phyloP scores from a whole-genome alignment of 1,140 invertebrate genomes.

The Battus philenor region DNA sequence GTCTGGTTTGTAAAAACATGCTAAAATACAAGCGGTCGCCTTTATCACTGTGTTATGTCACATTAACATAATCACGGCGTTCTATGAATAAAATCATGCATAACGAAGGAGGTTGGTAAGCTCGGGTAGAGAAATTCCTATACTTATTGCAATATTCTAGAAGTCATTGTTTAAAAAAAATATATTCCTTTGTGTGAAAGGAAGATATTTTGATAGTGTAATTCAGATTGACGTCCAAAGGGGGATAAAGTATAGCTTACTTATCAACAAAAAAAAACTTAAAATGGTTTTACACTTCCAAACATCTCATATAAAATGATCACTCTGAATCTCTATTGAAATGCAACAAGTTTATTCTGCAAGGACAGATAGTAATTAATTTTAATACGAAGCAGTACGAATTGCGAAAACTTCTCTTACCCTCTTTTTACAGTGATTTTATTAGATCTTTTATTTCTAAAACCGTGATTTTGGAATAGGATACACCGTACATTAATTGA shows the following conservation, averaged over 20 bases:
- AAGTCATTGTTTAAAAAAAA: too few species aligned
- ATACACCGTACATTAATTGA: too few species aligned
- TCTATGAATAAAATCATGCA: conserved; percentile 10
- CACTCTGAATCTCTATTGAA: too few species aligned
- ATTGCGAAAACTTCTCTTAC: too few species aligned
- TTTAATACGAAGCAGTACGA: too few species aligned
- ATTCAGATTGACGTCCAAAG: neutral
- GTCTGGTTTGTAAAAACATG: conserved; percentile 11
- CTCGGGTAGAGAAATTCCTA: neutral
- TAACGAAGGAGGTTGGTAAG: neutral
- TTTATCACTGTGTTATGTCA: conserved; percentile 16
- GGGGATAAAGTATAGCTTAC: neutral
- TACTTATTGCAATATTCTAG: neutral
- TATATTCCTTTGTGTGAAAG: neutral
- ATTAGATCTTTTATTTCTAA: too few species aligned
- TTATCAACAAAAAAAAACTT: neutral
- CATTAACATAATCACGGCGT: conserved; percentile 13
- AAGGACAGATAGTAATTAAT: too few species aligned
- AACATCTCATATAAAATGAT: too few species aligned
- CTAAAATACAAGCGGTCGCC: neutral
- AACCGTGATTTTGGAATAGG: too few species aligned
- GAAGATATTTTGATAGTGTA: neutral
- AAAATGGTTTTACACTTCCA: neutral
- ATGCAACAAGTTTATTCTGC: too few species aligned
- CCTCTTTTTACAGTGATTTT: too few species aligned